Evolutionary conservation across 2,797 vertebrate species (phyloP).

Genomic region (Heterohyrax brucei): DNA sequence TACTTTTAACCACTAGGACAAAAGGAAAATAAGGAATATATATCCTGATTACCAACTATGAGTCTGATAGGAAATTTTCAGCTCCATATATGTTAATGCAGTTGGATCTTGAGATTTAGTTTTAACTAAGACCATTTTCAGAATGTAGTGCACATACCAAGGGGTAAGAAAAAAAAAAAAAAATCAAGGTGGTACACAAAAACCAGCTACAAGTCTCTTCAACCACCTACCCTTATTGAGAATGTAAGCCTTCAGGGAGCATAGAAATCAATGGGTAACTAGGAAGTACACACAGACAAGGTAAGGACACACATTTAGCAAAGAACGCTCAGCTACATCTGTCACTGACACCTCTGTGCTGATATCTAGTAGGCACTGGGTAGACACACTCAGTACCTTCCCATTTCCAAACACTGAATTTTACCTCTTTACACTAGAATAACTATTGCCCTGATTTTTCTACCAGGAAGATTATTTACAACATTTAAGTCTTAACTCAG

Average conservation of each 20-base stretch:
- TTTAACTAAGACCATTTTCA: background rate
- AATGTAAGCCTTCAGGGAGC: background rate
- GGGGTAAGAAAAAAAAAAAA: background rate
- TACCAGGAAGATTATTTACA: constrained; percentile 33
- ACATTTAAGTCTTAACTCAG: constrained; percentile 22
- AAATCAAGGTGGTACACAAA: background rate
- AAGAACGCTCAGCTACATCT: background rate
- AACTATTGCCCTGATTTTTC: background rate
- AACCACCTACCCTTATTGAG: background rate
- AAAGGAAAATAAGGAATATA: background rate
- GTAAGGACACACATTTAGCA: background rate
- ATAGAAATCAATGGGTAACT: background rate
- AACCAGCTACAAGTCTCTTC: background rate
- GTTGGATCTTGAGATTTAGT: constrained; percentile 12
- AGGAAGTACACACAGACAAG: background rate
- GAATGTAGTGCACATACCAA: background rate
- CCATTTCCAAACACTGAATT: background rate
- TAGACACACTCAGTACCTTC: background rate
- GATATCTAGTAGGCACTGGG: background rate
- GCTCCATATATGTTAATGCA: background rate
- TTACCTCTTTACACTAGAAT: constrained; percentile 20
- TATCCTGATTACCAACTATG: background rate
- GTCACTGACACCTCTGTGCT: background rate
- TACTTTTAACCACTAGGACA: background rate
- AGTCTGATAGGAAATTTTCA: background rate